These are phyloP conservation scores for Lineus longissimus DNA, from an alignment of 1,140 invertebrate species.

Conservation along the genomic window DNA sequence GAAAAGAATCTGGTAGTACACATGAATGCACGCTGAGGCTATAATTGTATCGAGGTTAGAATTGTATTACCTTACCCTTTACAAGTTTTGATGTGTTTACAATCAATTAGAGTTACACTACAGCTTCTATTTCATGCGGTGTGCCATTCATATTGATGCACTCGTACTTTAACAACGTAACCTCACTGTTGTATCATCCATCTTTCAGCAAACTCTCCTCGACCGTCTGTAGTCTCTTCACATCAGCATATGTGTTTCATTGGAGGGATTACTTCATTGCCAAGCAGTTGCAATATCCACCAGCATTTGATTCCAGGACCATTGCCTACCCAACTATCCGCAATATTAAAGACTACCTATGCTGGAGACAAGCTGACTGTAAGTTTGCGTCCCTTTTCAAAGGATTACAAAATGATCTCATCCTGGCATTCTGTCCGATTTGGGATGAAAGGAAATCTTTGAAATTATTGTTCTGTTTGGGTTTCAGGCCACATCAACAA, in stretches of 20 bases:
- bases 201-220: conserved; percentile 72
- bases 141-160: no score
- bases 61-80: no score
- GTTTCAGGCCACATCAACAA: conserved; percentile 82
- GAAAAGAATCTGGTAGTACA: no score
- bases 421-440: neutral
- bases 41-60: no score
- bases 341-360: conserved; percentile 87
- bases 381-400: conserved; percentile 27
- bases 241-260: conserved; percentile 80
- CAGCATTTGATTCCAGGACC: conserved; percentile 83
- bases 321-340: conserved; percentile 84
- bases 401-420: neutral
- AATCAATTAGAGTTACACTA: no score
- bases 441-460: neutral
- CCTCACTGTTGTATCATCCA: no score
- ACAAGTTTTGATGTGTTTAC: no score
- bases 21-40: no score
- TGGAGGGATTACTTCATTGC: conserved; percentile 78
- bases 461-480: neutral
- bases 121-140: no score
- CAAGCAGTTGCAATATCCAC: conserved; percentile 72
- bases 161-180: no score
- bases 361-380: conserved; percentile 95
- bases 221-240: conserved; percentile 82